phyloP scores from a whole-genome alignment of 2,113 vertebrate species.

The Burhinus bistriatus region DNA sequence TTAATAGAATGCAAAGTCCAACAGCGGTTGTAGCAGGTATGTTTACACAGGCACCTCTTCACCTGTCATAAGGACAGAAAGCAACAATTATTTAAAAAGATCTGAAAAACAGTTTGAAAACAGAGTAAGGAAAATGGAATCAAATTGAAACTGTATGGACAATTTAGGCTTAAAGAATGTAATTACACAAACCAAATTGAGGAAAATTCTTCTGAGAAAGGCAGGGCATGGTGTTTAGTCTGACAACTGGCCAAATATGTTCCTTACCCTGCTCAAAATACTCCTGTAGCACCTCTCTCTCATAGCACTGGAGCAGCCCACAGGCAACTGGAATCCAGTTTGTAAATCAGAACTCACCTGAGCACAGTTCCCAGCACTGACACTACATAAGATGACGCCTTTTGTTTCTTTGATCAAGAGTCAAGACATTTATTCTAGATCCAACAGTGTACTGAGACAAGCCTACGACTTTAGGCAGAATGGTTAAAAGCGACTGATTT shows the following conservation, averaged over 20 bases:
- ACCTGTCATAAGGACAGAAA: neutral
- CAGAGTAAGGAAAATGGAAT: neutral
- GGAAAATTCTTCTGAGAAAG: conserved; percentile 33
- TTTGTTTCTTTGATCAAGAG: neutral
- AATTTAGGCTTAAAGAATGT: conserved; percentile 37
- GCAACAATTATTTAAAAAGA: neutral
- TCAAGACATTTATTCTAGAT: neutral
- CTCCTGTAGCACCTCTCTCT: neutral
- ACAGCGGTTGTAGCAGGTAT: neutral
- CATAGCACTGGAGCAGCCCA: neutral
- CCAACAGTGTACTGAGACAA: neutral
- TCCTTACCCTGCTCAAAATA: neutral
- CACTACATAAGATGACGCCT: neutral
- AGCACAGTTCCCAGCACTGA: neutral
- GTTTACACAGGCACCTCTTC: neutral
- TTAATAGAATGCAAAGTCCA: neutral
- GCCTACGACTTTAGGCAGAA: neutral
- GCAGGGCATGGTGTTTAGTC: conserved; percentile 13
- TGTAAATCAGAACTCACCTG: neutral
- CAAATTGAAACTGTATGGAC: conserved; percentile 21
- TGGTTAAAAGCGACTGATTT: neutral
- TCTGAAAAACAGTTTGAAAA: neutral
- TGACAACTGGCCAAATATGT: neutral
- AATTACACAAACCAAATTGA: conserved; percentile 41
- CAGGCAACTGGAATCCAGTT: neutral